These are phyloP conservation scores for Ganaspis sp. DNA, from an alignment of 1,140 invertebrate species.

Conservation along the genomic window DNA sequence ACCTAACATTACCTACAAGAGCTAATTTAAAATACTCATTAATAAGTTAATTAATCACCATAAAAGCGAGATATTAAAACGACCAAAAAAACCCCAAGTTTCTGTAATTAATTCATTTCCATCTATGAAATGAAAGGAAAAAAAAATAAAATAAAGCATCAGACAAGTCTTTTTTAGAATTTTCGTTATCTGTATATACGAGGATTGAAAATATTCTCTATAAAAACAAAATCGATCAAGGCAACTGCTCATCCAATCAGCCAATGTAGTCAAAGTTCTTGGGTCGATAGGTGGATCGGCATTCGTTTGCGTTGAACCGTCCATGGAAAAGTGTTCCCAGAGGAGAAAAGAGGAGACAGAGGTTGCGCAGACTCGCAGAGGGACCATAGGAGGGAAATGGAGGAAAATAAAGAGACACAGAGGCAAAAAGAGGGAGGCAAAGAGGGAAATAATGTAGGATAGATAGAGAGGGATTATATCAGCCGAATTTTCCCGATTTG, in stretches of 20 bases:
- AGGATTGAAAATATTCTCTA: constrained; percentile 5
- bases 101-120: too few relatives aligned
- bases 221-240: constrained; percentile 26
- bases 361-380: neutral
- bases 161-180: neutral
- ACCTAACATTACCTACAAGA: too few relatives aligned
- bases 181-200: neutral
- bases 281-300: constrained; percentile 26
- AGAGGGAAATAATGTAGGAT: constrained; percentile 46
- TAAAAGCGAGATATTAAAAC: too few relatives aligned
- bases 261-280: constrained; percentile 15
- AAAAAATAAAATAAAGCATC: too few relatives aligned
- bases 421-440: constrained; percentile 33
- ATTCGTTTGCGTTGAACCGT: constrained; percentile 26
- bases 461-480: constrained; percentile 25
- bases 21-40: too few relatives aligned
- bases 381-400: constrained; percentile 45
- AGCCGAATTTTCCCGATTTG: constrained; percentile 48
- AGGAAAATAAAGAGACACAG: constrained; percentile 45
- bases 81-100: too few relatives aligned
- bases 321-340: constrained; percentile 5
- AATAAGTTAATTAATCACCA: too few relatives aligned
- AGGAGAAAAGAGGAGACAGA: constrained; percentile 24
- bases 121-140: too few relatives aligned
- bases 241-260: constrained; percentile 16